Percentiles rank a stretch among this genome's conserved stretches.
These are phyloP conservation scores for Neotoxoptera formosana DNA, from an alignment of 1,140 invertebrate species.

Conservation along the genomic window DNA sequence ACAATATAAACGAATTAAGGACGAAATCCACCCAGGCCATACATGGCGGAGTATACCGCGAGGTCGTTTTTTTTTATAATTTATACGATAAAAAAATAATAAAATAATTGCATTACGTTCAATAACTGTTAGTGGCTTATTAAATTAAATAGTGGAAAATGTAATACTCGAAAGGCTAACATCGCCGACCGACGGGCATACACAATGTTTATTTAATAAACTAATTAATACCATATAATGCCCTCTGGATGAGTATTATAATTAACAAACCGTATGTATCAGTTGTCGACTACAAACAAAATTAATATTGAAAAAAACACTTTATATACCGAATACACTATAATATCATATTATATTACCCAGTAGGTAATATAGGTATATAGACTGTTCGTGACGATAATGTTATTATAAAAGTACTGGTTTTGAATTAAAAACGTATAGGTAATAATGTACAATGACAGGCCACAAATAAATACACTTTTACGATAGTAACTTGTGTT, in stretches of 20 bases:
- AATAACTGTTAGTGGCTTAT: background rate
- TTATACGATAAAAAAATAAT: background rate
- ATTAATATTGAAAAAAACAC: background rate
- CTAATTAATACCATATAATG: background rate
- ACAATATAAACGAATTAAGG: background rate
- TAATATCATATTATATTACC: background rate
- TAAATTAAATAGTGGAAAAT: background rate
- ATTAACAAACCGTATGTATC: background rate
- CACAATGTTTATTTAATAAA: background rate
- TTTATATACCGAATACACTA: background rate
- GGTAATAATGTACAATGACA: background rate
- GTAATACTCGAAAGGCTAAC: background rate
- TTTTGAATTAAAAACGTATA: background rate
- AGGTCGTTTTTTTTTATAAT: background rate
- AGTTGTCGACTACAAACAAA: background rate
- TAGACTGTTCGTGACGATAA: background rate
- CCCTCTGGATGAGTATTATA: background rate
- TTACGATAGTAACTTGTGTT: background rate
- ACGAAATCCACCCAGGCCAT: background rate
- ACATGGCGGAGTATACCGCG: too few species aligned
- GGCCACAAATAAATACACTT: background rate
- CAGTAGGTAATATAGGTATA: background rate
- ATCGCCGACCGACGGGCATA: background rate
- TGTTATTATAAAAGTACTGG: background rate
- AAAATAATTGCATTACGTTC: background rate